These are phyloP conservation scores for Berghia stephanieae DNA, from an alignment of 1,140 invertebrate genomes.

Conservation along the genomic window DNA sequence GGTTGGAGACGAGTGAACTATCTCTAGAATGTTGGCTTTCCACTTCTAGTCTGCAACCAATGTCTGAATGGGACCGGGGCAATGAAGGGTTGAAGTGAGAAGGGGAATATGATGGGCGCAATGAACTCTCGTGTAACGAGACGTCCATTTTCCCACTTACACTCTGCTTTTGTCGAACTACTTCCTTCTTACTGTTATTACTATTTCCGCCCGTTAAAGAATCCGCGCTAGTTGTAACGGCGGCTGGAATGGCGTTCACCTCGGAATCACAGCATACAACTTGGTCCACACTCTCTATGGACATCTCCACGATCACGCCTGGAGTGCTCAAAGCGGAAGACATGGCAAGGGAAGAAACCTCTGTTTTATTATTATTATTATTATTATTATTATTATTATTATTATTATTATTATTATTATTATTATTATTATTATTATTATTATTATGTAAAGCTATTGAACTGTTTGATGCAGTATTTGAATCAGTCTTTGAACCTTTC, in stretches of 20 bases:
- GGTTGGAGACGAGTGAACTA: constrained; percentile 56
- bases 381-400: too few relatives aligned
- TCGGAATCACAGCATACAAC: constrained; percentile 24
- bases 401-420: too few relatives aligned
- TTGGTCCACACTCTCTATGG: constrained; percentile 30
- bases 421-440: too few relatives aligned
- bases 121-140: constrained; percentile 4
- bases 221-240: too few relatives aligned
- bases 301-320: too few relatives aligned
- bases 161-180: neutral
- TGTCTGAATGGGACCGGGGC: constrained; percentile 62
- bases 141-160: constrained; percentile 26
- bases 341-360: too few relatives aligned
- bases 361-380: too few relatives aligned
- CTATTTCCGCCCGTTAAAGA: neutral
- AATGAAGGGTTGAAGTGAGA: constrained; percentile 15
- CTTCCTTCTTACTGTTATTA: neutral
- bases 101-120: neutral
- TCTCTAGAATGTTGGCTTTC: constrained; percentile 45
- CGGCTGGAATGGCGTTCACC: constrained; percentile 10
- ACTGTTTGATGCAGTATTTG: too few relatives aligned
- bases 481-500: too few relatives aligned
- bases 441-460: too few relatives aligned
- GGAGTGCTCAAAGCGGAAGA: too few relatives aligned
- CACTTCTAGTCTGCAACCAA: constrained; percentile 49